Conservation (phyloP, 2,888 invertebrate species). For the Hartigia nigra region DNA sequence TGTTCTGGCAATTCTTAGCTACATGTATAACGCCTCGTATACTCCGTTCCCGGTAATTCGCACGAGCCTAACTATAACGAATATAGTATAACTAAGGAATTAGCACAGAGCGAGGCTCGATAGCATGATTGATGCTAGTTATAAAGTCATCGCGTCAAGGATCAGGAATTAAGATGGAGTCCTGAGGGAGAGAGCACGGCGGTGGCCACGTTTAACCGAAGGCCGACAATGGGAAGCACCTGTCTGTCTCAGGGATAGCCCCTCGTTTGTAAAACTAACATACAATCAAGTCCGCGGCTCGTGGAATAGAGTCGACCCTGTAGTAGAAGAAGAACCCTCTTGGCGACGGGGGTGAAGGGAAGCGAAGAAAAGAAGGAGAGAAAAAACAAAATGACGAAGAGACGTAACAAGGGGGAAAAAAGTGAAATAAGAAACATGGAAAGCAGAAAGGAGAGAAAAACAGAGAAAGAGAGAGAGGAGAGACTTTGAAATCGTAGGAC, state of each 20-base stretch:
- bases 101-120: background rate
- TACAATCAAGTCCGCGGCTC: slow-evolving; percentile 60
- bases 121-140: background rate
- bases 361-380: slow-evolving; percentile 25
- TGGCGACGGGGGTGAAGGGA: slow-evolving; percentile 31
- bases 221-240: slow-evolving; percentile 49
- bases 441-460: slow-evolving; percentile 14
- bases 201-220: slow-evolving; percentile 24
- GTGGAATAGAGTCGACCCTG: slow-evolving; percentile 9
- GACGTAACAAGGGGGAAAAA: slow-evolving; percentile 28
- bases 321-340: background rate
- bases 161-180: slow-evolving; percentile 1
- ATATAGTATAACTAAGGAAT: background rate
- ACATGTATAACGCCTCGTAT: background rate
- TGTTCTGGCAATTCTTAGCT: background rate
- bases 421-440: slow-evolving; percentile 31
- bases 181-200: slow-evolving; percentile 1
- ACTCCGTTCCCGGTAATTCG: background rate
- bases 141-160: slow-evolving; percentile 2
- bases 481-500: slow-evolving; percentile 28
- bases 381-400: slow-evolving; percentile 29
- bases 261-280: slow-evolving; percentile 63
- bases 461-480: slow-evolving; percentile 14
- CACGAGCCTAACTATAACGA: background rate
- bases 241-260: slow-evolving; percentile 52